Conservation (phyloP, 2,888 invertebrate genomes). For the Drosophila anceps region DNA sequence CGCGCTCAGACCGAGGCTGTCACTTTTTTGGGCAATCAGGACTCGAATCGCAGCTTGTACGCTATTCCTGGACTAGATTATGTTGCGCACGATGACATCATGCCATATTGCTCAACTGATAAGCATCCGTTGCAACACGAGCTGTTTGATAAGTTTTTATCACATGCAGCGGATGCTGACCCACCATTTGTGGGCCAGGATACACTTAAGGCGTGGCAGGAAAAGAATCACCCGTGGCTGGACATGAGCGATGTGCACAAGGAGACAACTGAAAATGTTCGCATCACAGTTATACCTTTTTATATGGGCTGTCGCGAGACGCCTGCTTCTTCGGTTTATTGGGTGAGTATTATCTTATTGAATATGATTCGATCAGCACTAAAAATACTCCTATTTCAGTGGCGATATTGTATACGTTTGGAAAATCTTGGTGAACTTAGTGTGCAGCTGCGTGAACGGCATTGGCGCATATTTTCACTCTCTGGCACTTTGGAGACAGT, state of each 20-base stretch:
- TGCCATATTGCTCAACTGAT: conserved; percentile 96
- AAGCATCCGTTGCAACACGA: conserved; percentile 96
- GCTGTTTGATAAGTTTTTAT: conserved; percentile 97
- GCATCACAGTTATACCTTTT: conserved; percentile 99
- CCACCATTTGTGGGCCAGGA: conserved; percentile 95
- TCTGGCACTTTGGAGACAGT: conserved; percentile 97
- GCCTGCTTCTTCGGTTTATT: conserved; percentile 96
- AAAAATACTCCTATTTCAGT: conserved; percentile 86
- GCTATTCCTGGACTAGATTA: conserved; percentile 99
- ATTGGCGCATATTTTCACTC: conserved; percentile 98
- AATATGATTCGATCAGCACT: neutral
- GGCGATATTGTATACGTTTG: conserved; percentile 98
- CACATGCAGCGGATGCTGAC: conserved; percentile 91
- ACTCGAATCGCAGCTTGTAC: conserved; percentile 96
- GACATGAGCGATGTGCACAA: conserved; percentile 98
- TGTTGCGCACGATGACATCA: conserved; percentile 98
- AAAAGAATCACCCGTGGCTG: conserved; percentile 98
- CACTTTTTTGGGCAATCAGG: conserved; percentile 98
- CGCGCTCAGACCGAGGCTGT: conserved; percentile 99
- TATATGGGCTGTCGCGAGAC: conserved; percentile 98
- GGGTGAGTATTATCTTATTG: conserved; percentile 84
- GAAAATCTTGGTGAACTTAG: conserved; percentile 96
- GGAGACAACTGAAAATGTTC: conserved; percentile 94
- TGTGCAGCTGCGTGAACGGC: conserved; percentile 97
- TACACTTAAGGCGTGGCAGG: conserved; percentile 97